Base-by-base conservation (phyloP, 2,888 invertebrate genomes). In the Mimas tiliae region DNA sequence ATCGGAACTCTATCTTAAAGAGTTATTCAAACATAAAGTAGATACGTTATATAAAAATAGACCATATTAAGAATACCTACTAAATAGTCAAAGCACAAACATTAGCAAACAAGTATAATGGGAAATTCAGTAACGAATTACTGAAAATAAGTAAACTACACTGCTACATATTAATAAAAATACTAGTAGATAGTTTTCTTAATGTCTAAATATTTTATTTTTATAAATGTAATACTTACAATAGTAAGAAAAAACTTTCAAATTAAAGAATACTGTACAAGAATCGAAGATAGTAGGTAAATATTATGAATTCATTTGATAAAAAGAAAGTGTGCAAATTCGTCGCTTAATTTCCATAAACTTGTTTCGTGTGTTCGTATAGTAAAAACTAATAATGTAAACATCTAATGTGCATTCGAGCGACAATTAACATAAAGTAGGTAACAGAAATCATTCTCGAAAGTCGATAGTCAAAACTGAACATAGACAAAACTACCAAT, bases 361-460 rank as follows among this genome's bases (percentile, higher is more conserved):
- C 42, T n/a, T n/a, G 42, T 58, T 34, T 58, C 21, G 38, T 42
- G 53, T 53, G 33, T 33, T n/a, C 12, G 33, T 42, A 6, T 19
- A 9, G 7, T 4, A 11, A 58, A 38, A 1, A 58, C 19, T 42
- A 58, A 38, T 58, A 58, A 12, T 19, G 12, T 27, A 42, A 58
- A 58, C 38, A 58, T 58, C 58, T 58, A 58, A 38, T 42, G 58
- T 58, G 58, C 58, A 58, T 58, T 58, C 58, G 58, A 42, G 58
- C 58, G 11, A 42, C 52, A 52, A 19, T 42, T 58, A 58, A 19
- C 58, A 38, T 58, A n/a, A n/a, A n/a, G 33, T n/a, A 42, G n/a
- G 55, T 67, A 63, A 64, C 6, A 62, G 19, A 65, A 52, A 69
- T 68, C 65, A 42, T 50, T 58, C 52, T 51, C 53, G 48, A 53